Conservation (phyloP, 2,113 vertebrate genomes). For the Saccopteryx leptura region DNA sequence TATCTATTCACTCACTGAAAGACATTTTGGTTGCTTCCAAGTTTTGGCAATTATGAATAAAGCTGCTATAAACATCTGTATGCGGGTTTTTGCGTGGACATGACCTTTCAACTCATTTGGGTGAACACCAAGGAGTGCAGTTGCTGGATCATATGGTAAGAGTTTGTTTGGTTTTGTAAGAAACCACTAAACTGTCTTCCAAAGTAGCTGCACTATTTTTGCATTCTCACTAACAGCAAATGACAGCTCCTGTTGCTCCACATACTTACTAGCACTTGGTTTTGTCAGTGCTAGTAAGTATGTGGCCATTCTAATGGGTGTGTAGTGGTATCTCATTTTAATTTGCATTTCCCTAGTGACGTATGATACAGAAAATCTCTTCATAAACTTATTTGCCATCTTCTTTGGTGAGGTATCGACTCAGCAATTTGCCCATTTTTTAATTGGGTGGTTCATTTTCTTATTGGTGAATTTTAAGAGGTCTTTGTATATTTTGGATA, state of each 20-base stretch:
- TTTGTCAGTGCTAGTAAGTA: too few relatives aligned
- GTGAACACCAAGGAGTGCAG: background rate
- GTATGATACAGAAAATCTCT: background rate
- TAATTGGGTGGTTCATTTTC: background rate
- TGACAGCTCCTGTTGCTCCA: background rate
- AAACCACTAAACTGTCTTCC: background rate
- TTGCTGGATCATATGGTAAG: background rate
- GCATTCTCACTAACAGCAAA: background rate
- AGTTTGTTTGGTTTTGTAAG: background rate
- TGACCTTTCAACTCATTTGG: background rate
- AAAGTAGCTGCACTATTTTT: background rate
- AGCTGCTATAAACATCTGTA: background rate
- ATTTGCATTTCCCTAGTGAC: background rate
- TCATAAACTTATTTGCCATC: background rate
- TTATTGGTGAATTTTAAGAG: background rate
- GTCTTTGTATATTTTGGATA: background rate
- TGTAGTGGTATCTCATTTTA: background rate
- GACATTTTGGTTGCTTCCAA: background rate
- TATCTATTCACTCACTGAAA: background rate
- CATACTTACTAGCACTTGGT: background rate
- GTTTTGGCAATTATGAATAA: background rate
- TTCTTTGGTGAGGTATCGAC: background rate
- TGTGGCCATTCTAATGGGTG: background rate
- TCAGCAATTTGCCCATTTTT: constrained; percentile 30
- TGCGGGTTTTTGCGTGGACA: background rate